A percentile compares a stretch with the other conserved stretches of the same genome.
Evolutionary conservation across 2,113 vertebrate species (phyloP).

Genomic region (Crotalus tigris): DNA sequence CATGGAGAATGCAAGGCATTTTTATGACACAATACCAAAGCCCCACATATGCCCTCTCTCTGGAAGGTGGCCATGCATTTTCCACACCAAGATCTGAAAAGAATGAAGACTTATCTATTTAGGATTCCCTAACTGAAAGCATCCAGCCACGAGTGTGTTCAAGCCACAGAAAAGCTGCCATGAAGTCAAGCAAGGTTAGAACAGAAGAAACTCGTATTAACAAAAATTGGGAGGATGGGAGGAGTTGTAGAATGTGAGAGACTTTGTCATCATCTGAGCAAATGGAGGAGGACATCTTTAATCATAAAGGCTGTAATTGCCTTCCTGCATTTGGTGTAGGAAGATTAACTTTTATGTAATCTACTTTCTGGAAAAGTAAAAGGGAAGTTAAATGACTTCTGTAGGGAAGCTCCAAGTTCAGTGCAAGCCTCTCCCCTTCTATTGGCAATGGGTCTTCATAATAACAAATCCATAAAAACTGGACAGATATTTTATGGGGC

Average conservation of each 20-base stretch:
- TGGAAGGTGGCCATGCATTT: neutral
- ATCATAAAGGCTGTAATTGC: neutral
- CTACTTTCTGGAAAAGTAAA: neutral
- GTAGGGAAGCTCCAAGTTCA: neutral
- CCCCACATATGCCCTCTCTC: neutral
- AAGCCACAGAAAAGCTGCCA: neutral
- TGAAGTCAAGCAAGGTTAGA: neutral
- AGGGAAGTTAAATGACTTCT: neutral
- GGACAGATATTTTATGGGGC: neutral
- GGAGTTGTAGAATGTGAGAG: neutral
- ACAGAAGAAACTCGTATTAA: neutral
- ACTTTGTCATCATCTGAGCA: neutral
- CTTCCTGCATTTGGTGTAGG: neutral
- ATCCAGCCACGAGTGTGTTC: neutral
- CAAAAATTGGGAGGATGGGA: neutral
- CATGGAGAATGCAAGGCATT: constrained; percentile 5
- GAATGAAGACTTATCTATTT: neutral
- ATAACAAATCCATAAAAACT: neutral
- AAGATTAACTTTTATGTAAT: neutral
- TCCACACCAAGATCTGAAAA: neutral
- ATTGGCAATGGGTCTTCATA: neutral
- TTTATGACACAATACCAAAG: neutral
- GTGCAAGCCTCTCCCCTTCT: neutral
- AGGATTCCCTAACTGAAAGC: neutral
- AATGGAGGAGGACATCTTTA: neutral